Evolutionary conservation across 2,113 vertebrate species (phyloP), one percentile per base, ranked within the genome.

Genomic region (Pedetes capensis): DNA sequence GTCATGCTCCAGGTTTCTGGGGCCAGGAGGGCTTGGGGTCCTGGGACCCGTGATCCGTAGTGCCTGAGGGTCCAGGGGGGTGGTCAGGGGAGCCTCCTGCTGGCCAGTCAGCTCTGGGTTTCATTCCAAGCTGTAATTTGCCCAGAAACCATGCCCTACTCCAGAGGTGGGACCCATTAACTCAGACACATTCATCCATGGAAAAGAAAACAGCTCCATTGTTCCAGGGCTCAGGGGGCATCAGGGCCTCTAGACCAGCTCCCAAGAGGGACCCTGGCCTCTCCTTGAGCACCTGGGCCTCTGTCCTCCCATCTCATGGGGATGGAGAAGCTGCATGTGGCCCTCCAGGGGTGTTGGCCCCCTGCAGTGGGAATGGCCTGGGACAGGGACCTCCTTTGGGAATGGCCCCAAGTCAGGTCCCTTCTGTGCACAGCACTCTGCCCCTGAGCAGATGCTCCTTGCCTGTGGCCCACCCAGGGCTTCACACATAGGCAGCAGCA

Each of bases 111-210:
- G 99, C 98, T 99, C 98, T 97, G 98, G 98, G 98, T 99, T 99
- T 99, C 98, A 98, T 99, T 99, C 98, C 98, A 98, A 98, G 98
- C 98, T 99, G 99, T 99, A 99, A 98, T 97, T 97, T 97, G 97
- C 95, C 98, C 98, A 98, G 99, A 93, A 95, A 96, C 97, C 91
- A 94, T 95, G 95, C 96, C 95, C 95, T 97, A 4, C 20, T 6
- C 92, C 96, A 96, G 97, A 98, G 98, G 97, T 97, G 98, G 97
- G 97, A 98, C 97, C 96, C 93, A 95, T 97, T 97, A 96, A 96
- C 96, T 96, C 97, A 97, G 97, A 97, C 97, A 97, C 97, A 96
- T 97, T 98, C 97, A 98, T 98, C 95, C 96, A 95, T 95, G 95
- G 95, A 96, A 97, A 87, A 96, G 97, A 98, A 97, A 97, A 97